These are phyloP conservation scores for Dynastes hyllus DNA, from an alignment of 2,888 invertebrate genomes.

Conservation along the genomic window DNA sequence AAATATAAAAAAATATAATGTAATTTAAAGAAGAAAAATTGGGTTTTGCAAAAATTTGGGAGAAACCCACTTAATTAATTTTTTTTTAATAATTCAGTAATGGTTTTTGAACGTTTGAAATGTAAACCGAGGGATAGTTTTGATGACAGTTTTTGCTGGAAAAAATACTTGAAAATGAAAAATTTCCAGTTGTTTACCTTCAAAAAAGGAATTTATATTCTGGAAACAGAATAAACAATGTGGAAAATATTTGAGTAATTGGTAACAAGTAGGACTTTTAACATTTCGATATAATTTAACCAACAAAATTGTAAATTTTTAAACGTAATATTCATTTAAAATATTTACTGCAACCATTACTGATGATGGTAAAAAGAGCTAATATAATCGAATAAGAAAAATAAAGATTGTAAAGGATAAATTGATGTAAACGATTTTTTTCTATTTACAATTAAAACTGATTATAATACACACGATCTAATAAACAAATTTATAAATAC, in stretches of 20 bases:
- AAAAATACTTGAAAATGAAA: neutral
- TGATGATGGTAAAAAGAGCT: conserved; percentile 13
- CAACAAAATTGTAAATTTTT: neutral
- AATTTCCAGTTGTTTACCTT: neutral
- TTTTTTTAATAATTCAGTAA: conserved; percentile 12
- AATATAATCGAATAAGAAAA: conserved; percentile 5
- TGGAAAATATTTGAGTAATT: too few species aligned
- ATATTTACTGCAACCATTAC: neutral
- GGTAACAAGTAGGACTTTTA: too few species aligned
- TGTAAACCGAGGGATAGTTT: neutral
- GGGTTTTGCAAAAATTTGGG: too few species aligned
- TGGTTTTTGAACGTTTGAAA: neutral
- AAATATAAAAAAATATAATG: conserved; percentile 42
- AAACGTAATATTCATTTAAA: neutral
- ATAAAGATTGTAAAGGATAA: conserved; percentile 17
- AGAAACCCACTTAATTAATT: neutral
- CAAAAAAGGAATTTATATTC: too few species aligned
- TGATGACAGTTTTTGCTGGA: neutral
- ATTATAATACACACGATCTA: conserved; percentile 30
- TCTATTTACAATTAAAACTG: conserved; percentile 42
- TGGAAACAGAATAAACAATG: too few species aligned
- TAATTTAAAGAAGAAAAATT: neutral
- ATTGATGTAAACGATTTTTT: conserved; percentile 16
- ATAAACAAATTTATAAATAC: conserved; percentile 42
- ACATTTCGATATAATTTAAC: neutral